Conservation (phyloP, 2,797 vertebrate genomes). For the Danio choprae region DNA sequence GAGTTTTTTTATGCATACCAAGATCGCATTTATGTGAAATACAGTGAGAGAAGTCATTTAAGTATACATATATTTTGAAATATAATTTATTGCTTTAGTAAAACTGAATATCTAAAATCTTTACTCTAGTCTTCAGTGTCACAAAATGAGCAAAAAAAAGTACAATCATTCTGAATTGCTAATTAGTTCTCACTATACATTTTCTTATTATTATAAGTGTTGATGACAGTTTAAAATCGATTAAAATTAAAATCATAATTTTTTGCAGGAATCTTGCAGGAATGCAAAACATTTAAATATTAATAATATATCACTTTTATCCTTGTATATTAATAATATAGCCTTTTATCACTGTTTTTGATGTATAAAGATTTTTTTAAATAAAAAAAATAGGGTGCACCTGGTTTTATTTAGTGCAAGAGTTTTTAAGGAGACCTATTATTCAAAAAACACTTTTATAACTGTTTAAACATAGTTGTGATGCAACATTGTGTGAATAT, state of each 20-base stretch:
- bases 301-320: neutral
- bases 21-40: neutral
- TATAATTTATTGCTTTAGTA: neutral
- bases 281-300: neutral
- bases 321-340: neutral
- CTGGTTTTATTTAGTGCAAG: neutral
- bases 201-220: neutral
- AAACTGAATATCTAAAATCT: neutral
- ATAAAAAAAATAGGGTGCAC: no score
- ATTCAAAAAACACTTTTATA: no score
- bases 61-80: no score
- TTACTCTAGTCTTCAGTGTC: neutral
- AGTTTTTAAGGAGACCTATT: neutral
- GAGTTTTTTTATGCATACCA: neutral
- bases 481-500: no score
- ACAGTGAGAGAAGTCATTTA: neutral
- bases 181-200: neutral
- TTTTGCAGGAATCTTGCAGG: neutral
- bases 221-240: neutral
- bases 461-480: no score
- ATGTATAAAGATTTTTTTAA: neutral
- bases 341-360: neutral
- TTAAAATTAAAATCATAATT: no score
- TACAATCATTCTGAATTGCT: neutral
- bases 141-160: no score